phyloP scores from a whole-genome alignment of 2,888 invertebrate species.

The Neoaliturus tenellus region DNA sequence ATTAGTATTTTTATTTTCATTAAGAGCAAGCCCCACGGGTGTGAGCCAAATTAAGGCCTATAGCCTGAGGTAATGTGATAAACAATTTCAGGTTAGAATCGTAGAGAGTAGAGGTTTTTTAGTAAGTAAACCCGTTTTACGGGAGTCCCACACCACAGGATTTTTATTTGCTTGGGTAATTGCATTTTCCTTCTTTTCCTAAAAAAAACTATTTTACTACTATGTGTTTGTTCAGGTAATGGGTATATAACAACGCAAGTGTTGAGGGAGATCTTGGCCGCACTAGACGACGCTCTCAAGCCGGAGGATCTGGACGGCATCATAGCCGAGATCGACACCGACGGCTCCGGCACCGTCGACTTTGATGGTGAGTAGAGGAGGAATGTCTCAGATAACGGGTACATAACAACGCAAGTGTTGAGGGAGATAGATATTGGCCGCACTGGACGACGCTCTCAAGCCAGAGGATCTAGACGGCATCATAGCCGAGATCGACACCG shows the following conservation, averaged over 20 bases:
- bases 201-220: too few relatives aligned
- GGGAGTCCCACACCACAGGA: too few relatives aligned
- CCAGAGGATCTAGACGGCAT: slow-evolving; percentile 96
- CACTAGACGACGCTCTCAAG: slow-evolving; percentile 94
- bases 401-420: slow-evolving; percentile 72
- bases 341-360: slow-evolving; percentile 98
- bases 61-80: too few relatives aligned
- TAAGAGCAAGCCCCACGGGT: too few relatives aligned
- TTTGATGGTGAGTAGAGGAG: slow-evolving; percentile 93
- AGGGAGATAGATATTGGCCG: slow-evolving; percentile 94
- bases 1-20: too few relatives aligned
- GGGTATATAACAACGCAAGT: slow-evolving; percentile 71
- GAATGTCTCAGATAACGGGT: slow-evolving; percentile 73
- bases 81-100: too few relatives aligned
- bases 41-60: too few relatives aligned
- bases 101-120: too few relatives aligned
- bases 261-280: slow-evolving; percentile 91
- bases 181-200: too few relatives aligned
- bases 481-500: slow-evolving; percentile 98
- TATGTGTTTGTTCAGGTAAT: slow-evolving; percentile 71
- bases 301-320: slow-evolving; percentile 96
- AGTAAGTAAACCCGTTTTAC: too few relatives aligned
- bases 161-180: too few relatives aligned
- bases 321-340: slow-evolving; percentile 98
- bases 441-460: slow-evolving; percentile 94